These are phyloP conservation scores for Takifugu rubripes DNA, from an alignment of 2,797 vertebrate species.

Conservation along the genomic window DNA sequence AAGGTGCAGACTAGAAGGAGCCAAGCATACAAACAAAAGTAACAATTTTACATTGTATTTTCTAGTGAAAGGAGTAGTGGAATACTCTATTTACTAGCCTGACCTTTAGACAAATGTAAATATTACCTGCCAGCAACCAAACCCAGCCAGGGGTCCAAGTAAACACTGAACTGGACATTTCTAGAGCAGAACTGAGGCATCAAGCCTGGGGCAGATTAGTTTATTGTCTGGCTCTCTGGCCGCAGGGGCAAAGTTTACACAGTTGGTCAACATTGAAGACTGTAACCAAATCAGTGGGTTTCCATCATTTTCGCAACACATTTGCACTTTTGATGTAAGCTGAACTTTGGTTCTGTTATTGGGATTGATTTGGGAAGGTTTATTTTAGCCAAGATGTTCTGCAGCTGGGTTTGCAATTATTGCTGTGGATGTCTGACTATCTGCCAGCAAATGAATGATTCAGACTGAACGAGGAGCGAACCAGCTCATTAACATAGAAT, in stretches of 20 bases:
- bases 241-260: conserved; percentile 36
- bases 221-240: conserved; percentile 11
- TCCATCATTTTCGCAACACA: background rate
- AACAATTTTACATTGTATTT: background rate
- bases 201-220: conserved; percentile 2
- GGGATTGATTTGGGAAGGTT: background rate
- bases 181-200: background rate
- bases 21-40: background rate
- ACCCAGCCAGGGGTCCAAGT: conserved; percentile 14
- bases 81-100: background rate
- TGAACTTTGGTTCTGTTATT: conserved; percentile 9
- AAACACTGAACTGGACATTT: background rate
- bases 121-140: conserved; percentile 55
- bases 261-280: conserved; percentile 14
- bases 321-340: background rate
- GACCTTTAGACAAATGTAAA: background rate
- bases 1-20: conserved; percentile 23
- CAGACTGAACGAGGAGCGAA: conserved; percentile 45
- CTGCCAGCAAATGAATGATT: conserved; percentile 59
- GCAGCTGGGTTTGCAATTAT: background rate
- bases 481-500: conserved; percentile 56
- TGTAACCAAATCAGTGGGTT: background rate
- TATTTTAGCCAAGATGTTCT: background rate
- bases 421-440: conserved; percentile 56
- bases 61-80: background rate